Conservation (phyloP, 2,888 invertebrate genomes). For the Dryadula phaetusa region DNA sequence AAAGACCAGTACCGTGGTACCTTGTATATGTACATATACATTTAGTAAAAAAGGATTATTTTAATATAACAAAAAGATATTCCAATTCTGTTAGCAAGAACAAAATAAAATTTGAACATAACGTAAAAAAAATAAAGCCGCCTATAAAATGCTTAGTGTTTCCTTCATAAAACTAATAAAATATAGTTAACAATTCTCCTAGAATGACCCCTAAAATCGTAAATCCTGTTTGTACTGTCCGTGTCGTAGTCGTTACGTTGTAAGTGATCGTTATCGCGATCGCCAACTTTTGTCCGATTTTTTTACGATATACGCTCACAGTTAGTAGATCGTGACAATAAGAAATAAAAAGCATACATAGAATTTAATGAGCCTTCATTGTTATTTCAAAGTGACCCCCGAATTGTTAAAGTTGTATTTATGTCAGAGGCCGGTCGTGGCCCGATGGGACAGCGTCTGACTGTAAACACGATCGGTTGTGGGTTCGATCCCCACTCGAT, state of each 20-base stretch:
- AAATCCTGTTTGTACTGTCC: slow-evolving; percentile 45
- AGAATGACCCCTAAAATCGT: slow-evolving; percentile 32
- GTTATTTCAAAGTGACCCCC: slow-evolving; percentile 3
- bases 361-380: slow-evolving; percentile 34
- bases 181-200: neutral
- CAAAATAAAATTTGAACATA: too few relatives aligned
- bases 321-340: slow-evolving; percentile 41
- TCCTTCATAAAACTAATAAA: slow-evolving; percentile 1
- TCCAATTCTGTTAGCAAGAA: too few relatives aligned
- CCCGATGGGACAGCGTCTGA: too few relatives aligned
- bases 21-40: too few relatives aligned
- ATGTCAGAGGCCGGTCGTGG: too few relatives aligned
- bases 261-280: slow-evolving; percentile 46
- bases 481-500: too few relatives aligned
- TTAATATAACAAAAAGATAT: too few relatives aligned
- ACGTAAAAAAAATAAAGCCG: neutral
- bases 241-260: slow-evolving; percentile 43
- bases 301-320: slow-evolving; percentile 41
- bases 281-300: slow-evolving; percentile 44
- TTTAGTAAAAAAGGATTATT: too few relatives aligned
- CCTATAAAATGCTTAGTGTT: neutral
- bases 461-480: too few relatives aligned
- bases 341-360: slow-evolving; percentile 41
- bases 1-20: too few relatives aligned
- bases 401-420: neutral